These are phyloP conservation scores for Drymodes brunneopygia DNA, from an alignment of 2,113 vertebrate genomes.

Conservation along the genomic window DNA sequence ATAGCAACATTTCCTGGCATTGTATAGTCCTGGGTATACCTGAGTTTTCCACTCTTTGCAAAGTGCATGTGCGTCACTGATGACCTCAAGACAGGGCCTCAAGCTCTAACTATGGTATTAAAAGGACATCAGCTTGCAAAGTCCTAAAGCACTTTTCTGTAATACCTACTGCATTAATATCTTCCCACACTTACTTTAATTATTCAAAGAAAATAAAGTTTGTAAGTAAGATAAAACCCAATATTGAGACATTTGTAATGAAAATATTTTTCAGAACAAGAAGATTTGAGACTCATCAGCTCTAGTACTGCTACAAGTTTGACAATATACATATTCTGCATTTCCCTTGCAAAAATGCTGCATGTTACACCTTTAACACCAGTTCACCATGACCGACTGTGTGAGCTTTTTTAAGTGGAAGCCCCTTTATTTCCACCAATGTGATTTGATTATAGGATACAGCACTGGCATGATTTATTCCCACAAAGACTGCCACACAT, in stretches of 20 bases:
- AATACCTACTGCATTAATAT: neutral
- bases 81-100: neutral
- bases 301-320: neutral
- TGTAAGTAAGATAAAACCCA: neutral
- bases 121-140: neutral
- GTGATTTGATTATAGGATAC: slow-evolving; percentile 78
- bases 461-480: slow-evolving; percentile 97
- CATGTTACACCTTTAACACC: neutral
- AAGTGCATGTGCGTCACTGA: neutral
- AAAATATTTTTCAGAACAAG: neutral
- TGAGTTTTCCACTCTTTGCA: neutral
- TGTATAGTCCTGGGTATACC: neutral
- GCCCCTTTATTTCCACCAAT: neutral
- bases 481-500: slow-evolving; percentile 95
- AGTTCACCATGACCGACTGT: neutral
- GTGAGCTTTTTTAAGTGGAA: slow-evolving; percentile 16
- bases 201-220: neutral
- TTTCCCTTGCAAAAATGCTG: neutral
- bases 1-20: neutral
- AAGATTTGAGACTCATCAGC: neutral
- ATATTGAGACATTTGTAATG: neutral
- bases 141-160: neutral
- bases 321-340: neutral
- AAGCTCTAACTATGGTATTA: fast-evolving
- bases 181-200: neutral